Evolutionary conservation across 37 sponge, comb jelly and placozoan species (phyloP), one percentile per base, ranked within the genome.

Genomic region (Halisarca cf. caerulea): DNA sequence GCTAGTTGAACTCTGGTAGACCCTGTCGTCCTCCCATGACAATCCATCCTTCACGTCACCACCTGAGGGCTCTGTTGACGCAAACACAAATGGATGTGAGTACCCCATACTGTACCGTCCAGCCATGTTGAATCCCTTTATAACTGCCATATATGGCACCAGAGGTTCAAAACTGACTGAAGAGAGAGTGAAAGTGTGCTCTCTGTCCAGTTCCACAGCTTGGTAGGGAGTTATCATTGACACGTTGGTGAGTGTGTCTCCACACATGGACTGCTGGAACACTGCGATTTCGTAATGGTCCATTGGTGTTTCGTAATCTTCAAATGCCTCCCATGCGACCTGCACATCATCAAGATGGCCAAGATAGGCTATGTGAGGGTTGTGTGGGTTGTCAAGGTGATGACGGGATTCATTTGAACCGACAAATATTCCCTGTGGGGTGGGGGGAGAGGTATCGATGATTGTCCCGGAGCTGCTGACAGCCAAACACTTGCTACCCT

Each of bases 21-120:
- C 80, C 0, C 64, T 55, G 69, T 95, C 95, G 57, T 45, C 60
- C 36, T 89, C 79, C 95, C 95, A 95, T n/a, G 33, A 32, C 0
- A 58, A 2, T 44, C 95, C 95, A 78, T 95, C 95, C 45, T 90
- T 89, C 55, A 95, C 84, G 30, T 32, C 66, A 33, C 95, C 95
- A 41, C 79, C 40, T 2, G 84, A 17, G 0, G 85, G 86, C 0
- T 8, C 17, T 41, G 27, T 2, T 1, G 21, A 0, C 59, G 89
- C 87, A 0, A 89, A 51, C 62, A 92, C 20, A 58, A 95, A 55
- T 3, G 95, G 92, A 24, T 82, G 37, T 35, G 87, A 84, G 78
- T 81, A 64, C 0, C 27, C 86, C 15, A 30, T 14, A 17, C 69
- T 58, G 2, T 27, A 66, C 24, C 92, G 35, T 5, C 88, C 90